Conservation (phyloP, 92 coral and sea anemone genomes). For the Ricordea florida region DNA sequence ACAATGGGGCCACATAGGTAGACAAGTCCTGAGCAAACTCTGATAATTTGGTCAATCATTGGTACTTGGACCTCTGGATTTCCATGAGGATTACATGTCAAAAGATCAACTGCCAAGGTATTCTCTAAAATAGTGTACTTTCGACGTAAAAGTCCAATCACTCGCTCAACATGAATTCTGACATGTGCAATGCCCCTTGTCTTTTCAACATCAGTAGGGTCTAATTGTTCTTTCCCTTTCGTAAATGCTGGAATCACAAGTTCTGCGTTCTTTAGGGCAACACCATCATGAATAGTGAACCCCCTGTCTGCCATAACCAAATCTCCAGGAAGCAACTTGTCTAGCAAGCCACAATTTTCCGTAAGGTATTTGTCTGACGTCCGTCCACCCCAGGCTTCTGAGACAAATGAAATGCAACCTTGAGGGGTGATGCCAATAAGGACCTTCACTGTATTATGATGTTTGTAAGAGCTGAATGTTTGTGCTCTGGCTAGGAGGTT, state of each 20-base stretch:
- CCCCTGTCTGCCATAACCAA: constrained; percentile 52
- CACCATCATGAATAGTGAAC: constrained; percentile 35
- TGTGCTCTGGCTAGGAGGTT: too few species aligned
- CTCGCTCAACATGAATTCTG: constrained; percentile 38
- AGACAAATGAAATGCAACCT: background rate
- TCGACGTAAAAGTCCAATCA: constrained; percentile 36
- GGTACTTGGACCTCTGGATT: constrained; percentile 8
- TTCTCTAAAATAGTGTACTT: constrained; percentile 36
- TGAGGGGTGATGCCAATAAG: constrained; percentile 45
- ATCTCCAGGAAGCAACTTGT: constrained; percentile 46
- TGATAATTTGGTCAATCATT: constrained; percentile 36
- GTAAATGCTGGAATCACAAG: constrained; percentile 52
- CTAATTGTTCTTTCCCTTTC: constrained; percentile 29
- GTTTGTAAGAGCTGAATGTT: too few species aligned
- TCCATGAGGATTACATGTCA: constrained; percentile 25
- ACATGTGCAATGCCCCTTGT: constrained; percentile 45
- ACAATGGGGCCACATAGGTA: constrained; percentile 46
- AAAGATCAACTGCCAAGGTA: constrained; percentile 23
- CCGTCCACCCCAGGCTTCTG: constrained; percentile 11
- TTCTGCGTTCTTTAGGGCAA: constrained; percentile 21
- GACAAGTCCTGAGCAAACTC: constrained; percentile 49
- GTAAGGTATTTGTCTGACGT: too few species aligned
- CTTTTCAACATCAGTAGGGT: constrained; percentile 34
- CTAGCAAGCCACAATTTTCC: background rate
- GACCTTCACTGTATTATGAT: too few species aligned